Conservation (phyloP, 2,888 invertebrate species). For the Rotaria macrura region DNA sequence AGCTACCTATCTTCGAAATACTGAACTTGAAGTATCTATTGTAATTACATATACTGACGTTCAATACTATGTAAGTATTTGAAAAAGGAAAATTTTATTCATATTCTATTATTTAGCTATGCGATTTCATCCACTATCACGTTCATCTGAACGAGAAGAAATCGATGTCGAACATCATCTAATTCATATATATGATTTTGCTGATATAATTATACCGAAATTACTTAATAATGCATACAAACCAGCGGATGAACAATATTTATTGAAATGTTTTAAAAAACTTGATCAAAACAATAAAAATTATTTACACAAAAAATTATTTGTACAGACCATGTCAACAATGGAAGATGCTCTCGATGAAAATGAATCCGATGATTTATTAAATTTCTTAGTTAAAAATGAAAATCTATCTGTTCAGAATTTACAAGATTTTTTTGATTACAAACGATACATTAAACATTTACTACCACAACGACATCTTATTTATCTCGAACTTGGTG, state of each 20-base stretch:
- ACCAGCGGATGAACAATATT: background rate
- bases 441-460: constrained; percentile 20
- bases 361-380: background rate
- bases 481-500: background rate
- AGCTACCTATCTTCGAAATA: too few relatives aligned
- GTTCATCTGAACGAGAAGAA: background rate
- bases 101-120: background rate
- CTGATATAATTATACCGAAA: constrained; percentile 7
- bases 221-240: background rate
- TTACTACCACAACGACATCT: constrained; percentile 7
- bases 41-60: too few relatives aligned
- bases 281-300: background rate
- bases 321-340: background rate
- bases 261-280: background rate
- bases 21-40: too few relatives aligned
- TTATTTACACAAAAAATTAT: constrained; percentile 16
- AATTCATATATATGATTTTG: background rate
- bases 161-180: background rate
- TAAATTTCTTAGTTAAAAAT: background rate
- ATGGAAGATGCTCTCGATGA: constrained; percentile 17
- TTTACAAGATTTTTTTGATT: background rate
- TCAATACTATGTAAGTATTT: too few relatives aligned
- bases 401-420: background rate
- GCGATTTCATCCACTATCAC: background rate
- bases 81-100: background rate